Base-by-base conservation (phyloP, 2,797 vertebrate species). In the Falco columbarius region DNA sequence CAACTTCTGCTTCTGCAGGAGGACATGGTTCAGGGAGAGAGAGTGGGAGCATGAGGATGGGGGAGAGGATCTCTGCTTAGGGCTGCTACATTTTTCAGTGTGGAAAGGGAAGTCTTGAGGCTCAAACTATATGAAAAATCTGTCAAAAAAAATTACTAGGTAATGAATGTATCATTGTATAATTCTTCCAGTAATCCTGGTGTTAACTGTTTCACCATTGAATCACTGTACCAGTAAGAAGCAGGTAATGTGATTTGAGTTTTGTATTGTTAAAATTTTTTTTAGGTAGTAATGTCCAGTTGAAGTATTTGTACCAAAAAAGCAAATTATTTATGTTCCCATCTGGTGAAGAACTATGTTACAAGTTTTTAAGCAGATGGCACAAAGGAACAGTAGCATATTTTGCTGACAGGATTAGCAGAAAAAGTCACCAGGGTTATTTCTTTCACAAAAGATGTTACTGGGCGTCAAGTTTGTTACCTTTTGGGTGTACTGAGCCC, bases 371-470 rank as follows among this genome's bases (percentile, higher is more conserved):
- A 47, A 75, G 27, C 0, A 3, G 23, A 32, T 20, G 8, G 20
- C 24, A 32, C 58, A 32, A 30, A 44, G 66, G 32, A n/a, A 30
- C 8, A 8, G 27, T 21, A 22, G 24, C 29, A 7, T 30, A 17
- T 42, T 66, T 55, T 55, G 18, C 22, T 63, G 62, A 27, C 1
- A 2, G 26, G 12, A 46, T 16, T 27, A 10, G 44, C 46, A 65
- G 51, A 42, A 82, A 59, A 76, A 58, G 6, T 34, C 42, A 12
- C 3, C 3, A 6, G 20, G 8, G 8, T 52, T 76, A 4, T 46
- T 42, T 55, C 29, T 55, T 86, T 55, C 15, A 18, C 3, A 0
- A 10, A 3, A 40, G 6, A 1, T 24, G 1, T 55, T 42, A 10
- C 8, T 29, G 34, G 16, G 7, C 16, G 1, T 5, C 42, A 29